Base-by-base conservation (phyloP, 2,797 vertebrate genomes). In the Neoniphon sammara region DNA sequence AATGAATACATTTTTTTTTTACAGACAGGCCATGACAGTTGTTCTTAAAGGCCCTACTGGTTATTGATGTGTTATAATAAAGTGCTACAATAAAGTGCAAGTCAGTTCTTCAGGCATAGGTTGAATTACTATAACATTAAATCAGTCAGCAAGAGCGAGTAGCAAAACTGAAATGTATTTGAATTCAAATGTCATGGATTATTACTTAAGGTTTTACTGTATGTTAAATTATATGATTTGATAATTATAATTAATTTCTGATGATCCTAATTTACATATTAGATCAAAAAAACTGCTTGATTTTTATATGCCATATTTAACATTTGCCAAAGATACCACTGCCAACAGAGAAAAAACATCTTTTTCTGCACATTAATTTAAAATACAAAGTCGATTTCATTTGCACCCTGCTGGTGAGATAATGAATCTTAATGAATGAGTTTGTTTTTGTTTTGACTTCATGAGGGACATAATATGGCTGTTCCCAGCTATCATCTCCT, bases 401-500 rank as follows among this genome's bases (percentile, higher is more conserved):
- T 61, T 46, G n/a, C 30, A 49, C 27, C 70, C 21, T 18, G 5
- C 52, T 60, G 58, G 2, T 54, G 25, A 63, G 36, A 27, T 77
- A 10, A 71, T 30, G 17, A 64, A 66, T 61, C 49, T 25, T 68
- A 74, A 80, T 57, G 36, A 67, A 53, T 14, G 2, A 55, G 8
- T 56, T 5, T 73, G 63, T 58, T 77, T 78, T 77, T 39, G 30
- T 74, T 70, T 52, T 65, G 27, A 30, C 59, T 75, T 70, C 69
- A 58, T 42, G 20, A 20, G 14, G 39, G n/a, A 46, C 15, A 21
- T 72, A 52, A 80, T 79, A 20, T 23, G 34, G 50, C 36, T 27
- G 17, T 62, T 46, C 14, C 15, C 25, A 79, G 85, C 85, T 66
- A 56, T 86, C 79, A 85, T 14, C n/a, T 7, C 55, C 23, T 70